These are phyloP conservation scores for Burhinus bistriatus DNA, from an alignment of 2,113 vertebrate species.

Conservation along the genomic window DNA sequence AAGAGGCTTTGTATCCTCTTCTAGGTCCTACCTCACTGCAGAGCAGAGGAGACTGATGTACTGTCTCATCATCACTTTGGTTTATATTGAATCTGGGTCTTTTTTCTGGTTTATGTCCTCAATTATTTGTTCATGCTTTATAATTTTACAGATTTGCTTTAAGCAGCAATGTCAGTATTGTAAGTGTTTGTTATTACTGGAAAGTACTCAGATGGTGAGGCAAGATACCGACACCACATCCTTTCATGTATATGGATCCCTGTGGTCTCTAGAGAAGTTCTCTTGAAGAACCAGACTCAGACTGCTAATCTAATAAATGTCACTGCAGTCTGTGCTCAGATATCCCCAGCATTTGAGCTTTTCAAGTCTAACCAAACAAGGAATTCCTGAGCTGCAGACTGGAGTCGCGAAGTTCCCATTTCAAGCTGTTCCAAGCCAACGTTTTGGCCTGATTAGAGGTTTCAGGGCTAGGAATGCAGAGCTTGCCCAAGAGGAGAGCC, in stretches of 20 bases:
- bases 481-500: not conserved
- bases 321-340: not conserved
- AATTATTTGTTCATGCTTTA: not conserved
- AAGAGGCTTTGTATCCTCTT: not conserved
- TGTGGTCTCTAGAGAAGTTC: not conserved
- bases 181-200: not conserved
- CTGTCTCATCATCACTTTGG: not conserved
- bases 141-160: not conserved
- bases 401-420: not conserved
- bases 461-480: conserved; percentile 27
- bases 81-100: not conserved
- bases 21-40: not conserved
- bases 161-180: not conserved
- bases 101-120: not conserved
- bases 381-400: conserved; percentile 27
- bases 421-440: conserved; percentile 16
- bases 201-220: not conserved
- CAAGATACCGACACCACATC: not conserved
- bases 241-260: not conserved
- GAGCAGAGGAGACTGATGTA: not conserved
- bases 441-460: conserved; percentile 22
- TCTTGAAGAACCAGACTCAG: not conserved
- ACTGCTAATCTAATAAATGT: not conserved
- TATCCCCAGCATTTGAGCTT: not conserved
- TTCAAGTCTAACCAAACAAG: not conserved